These are phyloP conservation scores for Mallateleia sp. DNA, from an alignment of 2,888 invertebrate genomes.

Conservation along the genomic window DNA sequence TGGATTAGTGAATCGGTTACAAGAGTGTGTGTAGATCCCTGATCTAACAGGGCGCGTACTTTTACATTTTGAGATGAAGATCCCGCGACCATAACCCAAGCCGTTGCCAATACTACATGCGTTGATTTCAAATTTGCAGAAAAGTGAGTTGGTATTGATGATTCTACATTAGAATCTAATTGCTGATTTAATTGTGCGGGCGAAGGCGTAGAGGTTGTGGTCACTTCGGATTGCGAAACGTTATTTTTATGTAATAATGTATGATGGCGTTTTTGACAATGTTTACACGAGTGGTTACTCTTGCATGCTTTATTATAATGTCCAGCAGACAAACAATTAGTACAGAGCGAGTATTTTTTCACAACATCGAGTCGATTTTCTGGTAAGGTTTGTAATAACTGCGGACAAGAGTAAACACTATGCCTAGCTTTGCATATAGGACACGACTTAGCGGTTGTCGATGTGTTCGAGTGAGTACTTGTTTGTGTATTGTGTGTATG, in stretches of 20 bases:
- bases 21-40: background rate
- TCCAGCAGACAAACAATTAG: slow-evolving; percentile 11
- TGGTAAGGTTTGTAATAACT: no score
- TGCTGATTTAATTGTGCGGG: no score
- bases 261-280: slow-evolving; percentile 20
- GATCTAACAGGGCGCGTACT: background rate
- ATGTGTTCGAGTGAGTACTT: no score
- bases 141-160: background rate
- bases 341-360: background rate
- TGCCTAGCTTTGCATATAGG: no score
- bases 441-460: no score
- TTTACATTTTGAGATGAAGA: background rate
- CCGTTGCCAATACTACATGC: slow-evolving; percentile 9
- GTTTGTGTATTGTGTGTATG: no score
- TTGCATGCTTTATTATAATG: background rate
- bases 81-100: slow-evolving; percentile 7
- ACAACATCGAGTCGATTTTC: background rate
- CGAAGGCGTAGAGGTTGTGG: no score
- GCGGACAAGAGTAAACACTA: no score
- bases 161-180: no score
- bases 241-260: no score
- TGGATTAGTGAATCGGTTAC: background rate
- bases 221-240: no score
- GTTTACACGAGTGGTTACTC: slow-evolving; percentile 8
- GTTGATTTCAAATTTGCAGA: background rate